Evolutionary conservation across 2,113 vertebrate genomes (phyloP), one percentile per base, ranked within the genome.

Genomic region (Pteronura brasiliensis): DNA sequence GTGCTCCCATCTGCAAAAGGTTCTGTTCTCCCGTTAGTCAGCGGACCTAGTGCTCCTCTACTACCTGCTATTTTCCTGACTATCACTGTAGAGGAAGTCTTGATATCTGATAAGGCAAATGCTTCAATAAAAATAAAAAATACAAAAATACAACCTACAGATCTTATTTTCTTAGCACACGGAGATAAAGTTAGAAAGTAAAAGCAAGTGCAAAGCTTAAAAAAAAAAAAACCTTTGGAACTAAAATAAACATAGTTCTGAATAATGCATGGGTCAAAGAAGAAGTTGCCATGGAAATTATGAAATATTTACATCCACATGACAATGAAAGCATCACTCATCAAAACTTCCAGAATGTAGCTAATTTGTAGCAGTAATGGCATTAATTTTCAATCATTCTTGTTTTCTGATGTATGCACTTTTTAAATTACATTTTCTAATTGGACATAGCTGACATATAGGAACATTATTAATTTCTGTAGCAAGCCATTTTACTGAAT

Each of bases 211-310:
- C 5, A 97, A 92, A 80, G 4, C 36, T 92, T 92, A n/a, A 4
- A 61, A 72, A 89, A 4, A 61, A 71, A 89, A 83, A 65, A 91
- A 82, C 8, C 6, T 92, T 93, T 74, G 27, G 74, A 80, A 69
- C 61, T 84, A 57, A 91, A 92, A 61, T 81, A 74, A 34, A 13
- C 49, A 57, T 74, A 77, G 85, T 93, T 95, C 74, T 96, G 92
- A 96, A 95, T 93, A 97, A 97, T 74, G 94, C n/a, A 94, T 74
- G 15, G 39, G 10, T 39, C 59, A 76, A 88, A 90, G 81, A 95
- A 96, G 49, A 97, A 97, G 97, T 52, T 52, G 4, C n/a, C 83
- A 95, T 93, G 93, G 55, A 86, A 97, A 88, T 74, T 72, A 95
- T 86, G 49, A 95, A 90, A 79, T 96, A 91, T 96, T 94, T 88